A percentile compares a stretch with the other conserved stretches of the same genome.
These are phyloP conservation scores for Cygnus atratus DNA, from an alignment of 2,113 vertebrate species.

Conservation along the genomic window DNA sequence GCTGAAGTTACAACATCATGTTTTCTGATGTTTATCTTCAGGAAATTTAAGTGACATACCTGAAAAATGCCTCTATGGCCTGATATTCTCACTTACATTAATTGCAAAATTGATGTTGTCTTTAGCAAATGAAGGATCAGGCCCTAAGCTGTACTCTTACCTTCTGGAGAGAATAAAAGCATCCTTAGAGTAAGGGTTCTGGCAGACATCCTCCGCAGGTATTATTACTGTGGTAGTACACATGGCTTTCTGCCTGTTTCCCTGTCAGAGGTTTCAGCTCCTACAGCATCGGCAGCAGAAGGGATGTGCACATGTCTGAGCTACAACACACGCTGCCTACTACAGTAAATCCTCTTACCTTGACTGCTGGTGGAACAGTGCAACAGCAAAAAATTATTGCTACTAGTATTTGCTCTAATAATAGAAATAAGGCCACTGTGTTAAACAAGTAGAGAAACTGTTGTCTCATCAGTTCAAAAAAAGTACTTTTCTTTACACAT, in stretches of 20 bases:
- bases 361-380: fast-evolving
- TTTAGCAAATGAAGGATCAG: background rate
- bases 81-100: fast-evolving
- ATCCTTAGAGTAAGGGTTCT: background rate
- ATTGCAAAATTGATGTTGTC: fast-evolving
- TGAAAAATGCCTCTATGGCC: background rate
- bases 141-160: background rate
- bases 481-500: background rate
- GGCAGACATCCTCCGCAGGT: background rate
- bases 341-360: background rate
- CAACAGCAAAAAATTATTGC: background rate
- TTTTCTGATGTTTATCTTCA: background rate
- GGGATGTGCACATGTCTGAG: too few species aligned
- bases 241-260: background rate
- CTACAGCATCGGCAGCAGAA: too few species aligned
- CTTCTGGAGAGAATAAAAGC: background rate
- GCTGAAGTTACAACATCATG: background rate
- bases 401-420: background rate
- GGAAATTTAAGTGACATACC: background rate
- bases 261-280: background rate
- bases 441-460: background rate
- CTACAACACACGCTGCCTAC: background rate
- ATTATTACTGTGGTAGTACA: fast-evolving
- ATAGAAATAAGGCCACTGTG: background rate
- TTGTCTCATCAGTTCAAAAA: background rate